Evolutionary conservation across 2,113 vertebrate genomes (phyloP), one percentile per base, ranked within the genome.

Genomic region (Oenanthe oenanthe): DNA sequence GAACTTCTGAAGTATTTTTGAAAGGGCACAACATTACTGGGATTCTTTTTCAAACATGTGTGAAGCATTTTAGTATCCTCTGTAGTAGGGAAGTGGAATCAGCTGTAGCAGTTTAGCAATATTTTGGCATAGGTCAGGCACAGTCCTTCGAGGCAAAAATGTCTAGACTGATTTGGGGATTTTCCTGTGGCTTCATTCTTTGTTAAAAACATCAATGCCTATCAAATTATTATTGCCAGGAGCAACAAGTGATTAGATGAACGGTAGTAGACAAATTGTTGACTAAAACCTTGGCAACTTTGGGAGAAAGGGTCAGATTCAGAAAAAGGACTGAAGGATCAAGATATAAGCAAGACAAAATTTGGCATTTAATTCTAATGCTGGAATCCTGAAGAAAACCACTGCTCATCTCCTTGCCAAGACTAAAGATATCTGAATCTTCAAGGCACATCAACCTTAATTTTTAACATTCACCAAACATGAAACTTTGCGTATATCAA

Each of bases 91-190:
- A 96, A 95, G 70, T 68, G n/a, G 50, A 96, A 87, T 97, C 95
- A 95, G 70, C 93, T 95, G 94, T 91, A 93, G 91, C 45, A 88
- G 42, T 89, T 94, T 65, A 89, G 50, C 68, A 85, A 50, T 73
- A 85, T 91, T 95, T 94, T 95, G 91, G 87, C 91, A 47, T 91
- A 91, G 88, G 66, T 94, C 81, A 76, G 70, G 87, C 87, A 65
- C 85, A 92, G 45, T 93, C 93, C 87, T 97, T 95, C 50, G 31
- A 97, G 94, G 91, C 94, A 96, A 82, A 95, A 95, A 93, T 82
- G 94, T 96, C 94, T 97, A 94, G 89, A 95, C 94, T 85, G 84
- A 91, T 93, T 88, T 96, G 78, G 71, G 77, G 78, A 89, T 95
- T 97, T 95, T 95, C 61, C 50, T 95, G 87, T 93, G 91, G 81